phyloP scores from a whole-genome alignment of 2,113 vertebrate species.

The Rhinogobius similis region DNA sequence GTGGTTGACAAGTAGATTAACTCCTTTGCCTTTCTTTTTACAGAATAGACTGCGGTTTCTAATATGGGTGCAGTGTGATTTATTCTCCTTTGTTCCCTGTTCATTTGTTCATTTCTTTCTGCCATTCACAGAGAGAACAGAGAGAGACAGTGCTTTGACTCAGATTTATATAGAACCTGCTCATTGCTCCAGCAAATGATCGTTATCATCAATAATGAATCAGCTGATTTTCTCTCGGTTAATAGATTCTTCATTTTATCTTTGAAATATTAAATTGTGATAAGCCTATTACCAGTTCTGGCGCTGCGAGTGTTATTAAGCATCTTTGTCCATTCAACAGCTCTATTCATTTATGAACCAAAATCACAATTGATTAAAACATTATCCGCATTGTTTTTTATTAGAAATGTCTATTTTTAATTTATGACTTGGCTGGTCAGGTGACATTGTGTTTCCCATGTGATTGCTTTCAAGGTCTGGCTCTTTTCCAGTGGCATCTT shows the following conservation, averaged over 20 bases:
- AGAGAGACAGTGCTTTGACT: neutral
- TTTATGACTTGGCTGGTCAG: constrained; percentile 34
- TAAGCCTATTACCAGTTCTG: constrained; percentile 2
- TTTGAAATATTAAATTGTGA: constrained; percentile 5
- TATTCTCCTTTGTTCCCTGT: constrained; percentile 7
- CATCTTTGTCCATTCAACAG: neutral
- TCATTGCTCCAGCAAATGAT: constrained; percentile 4
- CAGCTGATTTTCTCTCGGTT: neutral
- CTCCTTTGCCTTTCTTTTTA: neutral
- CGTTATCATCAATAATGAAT: constrained; percentile 5
- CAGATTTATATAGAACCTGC: constrained; percentile 4
- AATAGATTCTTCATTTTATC: constrained; percentile 13
- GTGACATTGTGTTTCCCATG: no score
- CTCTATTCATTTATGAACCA: neutral
- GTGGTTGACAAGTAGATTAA: constrained; percentile 8
- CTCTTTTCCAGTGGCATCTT: constrained; percentile 47
- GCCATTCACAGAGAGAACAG: neutral
- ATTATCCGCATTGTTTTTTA: neutral
- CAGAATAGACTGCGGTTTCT: constrained; percentile 7
- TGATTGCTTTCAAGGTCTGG: constrained; percentile 68
- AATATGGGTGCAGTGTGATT: constrained; percentile 1
- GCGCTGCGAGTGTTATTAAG: neutral
- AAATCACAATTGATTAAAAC: neutral
- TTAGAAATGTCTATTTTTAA: constrained; percentile 24
- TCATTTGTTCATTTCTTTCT: constrained; percentile 3